These are phyloP conservation scores for Paratrypauchen microcephalus DNA, from an alignment of 2,797 vertebrate genomes.

Conservation along the genomic window DNA sequence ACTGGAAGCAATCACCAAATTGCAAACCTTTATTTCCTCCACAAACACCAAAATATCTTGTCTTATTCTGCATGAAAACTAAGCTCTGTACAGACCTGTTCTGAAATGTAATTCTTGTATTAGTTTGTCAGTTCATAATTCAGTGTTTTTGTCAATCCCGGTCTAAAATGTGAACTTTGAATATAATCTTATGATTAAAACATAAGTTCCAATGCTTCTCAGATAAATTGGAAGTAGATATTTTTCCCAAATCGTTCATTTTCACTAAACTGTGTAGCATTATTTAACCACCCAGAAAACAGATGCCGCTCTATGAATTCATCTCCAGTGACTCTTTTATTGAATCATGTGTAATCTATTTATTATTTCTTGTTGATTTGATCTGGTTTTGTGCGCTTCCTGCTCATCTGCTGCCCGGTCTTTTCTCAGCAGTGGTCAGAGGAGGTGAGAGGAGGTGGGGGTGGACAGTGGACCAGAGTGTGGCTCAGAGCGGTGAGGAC, in stretches of 20 bases:
- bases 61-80: no score
- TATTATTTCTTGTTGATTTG: background rate
- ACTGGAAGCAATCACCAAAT: no score
- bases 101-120: no score
- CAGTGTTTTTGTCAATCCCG: no score
- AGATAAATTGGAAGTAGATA: no score
- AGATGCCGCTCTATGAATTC: background rate
- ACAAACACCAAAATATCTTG: no score
- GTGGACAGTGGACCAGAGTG: background rate
- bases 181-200: no score
- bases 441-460: background rate
- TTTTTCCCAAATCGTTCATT: background rate
- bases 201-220: no score
- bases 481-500: background rate
- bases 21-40: no score
- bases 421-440: conserved; percentile 1
- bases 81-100: no score
- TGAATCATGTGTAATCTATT: background rate
- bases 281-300: background rate
- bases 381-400: background rate
- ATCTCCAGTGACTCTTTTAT: background rate
- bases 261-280: background rate
- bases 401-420: background rate
- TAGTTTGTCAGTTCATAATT: no score
- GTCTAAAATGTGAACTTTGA: no score